Conservation (phyloP, 2,888 invertebrate genomes). For the Phaonia tiefii region DNA sequence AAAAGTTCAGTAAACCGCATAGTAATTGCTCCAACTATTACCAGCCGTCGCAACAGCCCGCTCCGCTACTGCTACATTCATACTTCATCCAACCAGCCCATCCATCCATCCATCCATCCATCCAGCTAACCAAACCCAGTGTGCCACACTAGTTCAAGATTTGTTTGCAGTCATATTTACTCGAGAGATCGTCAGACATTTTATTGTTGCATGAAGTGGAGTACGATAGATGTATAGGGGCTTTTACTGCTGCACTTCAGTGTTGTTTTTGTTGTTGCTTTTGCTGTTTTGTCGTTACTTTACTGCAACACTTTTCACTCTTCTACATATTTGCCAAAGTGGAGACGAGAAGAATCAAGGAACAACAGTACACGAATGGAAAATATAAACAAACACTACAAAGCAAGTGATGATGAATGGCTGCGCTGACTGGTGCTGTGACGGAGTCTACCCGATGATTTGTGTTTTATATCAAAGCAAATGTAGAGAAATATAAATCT, state of each 20-base stretch:
- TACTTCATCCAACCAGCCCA: neutral
- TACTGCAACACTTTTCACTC: conserved; percentile 12
- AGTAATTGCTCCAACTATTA: conserved; percentile 65
- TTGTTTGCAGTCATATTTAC: neutral
- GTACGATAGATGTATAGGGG: neutral
- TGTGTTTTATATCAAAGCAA: no score
- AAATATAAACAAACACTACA: neutral
- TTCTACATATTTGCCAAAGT: neutral
- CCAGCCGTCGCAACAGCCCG: conserved; percentile 20
- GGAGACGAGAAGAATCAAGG: no score
- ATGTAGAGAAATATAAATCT: no score
- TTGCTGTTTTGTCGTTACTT: neutral
- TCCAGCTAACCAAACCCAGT: neutral
- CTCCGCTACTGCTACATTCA: neutral
- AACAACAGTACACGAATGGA: neutral
- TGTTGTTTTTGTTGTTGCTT: conserved; percentile 3
- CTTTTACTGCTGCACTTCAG: conserved; percentile 9
- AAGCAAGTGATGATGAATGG: neutral
- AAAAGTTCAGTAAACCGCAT: conserved; percentile 70
- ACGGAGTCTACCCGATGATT: no score
- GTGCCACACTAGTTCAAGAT: neutral
- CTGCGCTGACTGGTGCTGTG: no score
- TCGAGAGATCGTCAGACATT: conserved; percentile 17
- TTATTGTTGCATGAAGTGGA: conserved; percentile 13
- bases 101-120: neutral